Base-by-base conservation (phyloP, 2,113 vertebrate species). In the Bettongia penicillata region DNA sequence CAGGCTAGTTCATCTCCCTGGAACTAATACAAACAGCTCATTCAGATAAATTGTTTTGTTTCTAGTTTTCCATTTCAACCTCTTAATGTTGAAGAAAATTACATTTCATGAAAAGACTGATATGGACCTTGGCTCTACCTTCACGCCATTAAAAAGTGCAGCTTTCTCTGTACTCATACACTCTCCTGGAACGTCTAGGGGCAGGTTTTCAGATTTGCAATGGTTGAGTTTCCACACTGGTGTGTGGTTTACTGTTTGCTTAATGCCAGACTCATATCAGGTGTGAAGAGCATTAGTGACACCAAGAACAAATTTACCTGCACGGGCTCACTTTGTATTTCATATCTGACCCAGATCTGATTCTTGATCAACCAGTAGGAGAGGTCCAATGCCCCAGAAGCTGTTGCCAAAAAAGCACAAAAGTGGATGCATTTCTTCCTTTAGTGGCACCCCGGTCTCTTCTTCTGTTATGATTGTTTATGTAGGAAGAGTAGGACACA, bases 171-270 rank as follows among this genome's bases (percentile, higher is more conserved):
- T 2, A 3, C 8, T 61, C 28, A 2, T 84, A 22, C 12, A 68
- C n/a, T 22, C n/a, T 95, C 97, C 37, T 53, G 91, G 68, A 95
- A 96, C 10, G 3, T 92, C 89, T 51, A 9, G 92, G 14, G 14
- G 16, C 68, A 96, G 95, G 90, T 90, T 97, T 98, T 96, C 48
- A 51, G 23, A 93, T 94, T 96, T 89, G 7, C 91, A 53, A 37
- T 93, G 90, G 53, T 97, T 95, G 2, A 50, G 43, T 92, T 97
- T 96, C 93, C 12, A 92, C 84, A 52, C 26, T 95, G 26, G 93
- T 47, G n/a, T 93, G 90, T 1, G 68, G n/a, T 43, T 84, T 84
- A 23, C 16, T 68, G 48, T 3, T 94, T 97, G 89, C 0, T 12
- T 95, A 2, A 24, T 95, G 43, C 19, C 95, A 97, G 95, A 96